phyloP scores from a whole-genome alignment of 2,113 vertebrate genomes.

The Microcebus jonahi region DNA sequence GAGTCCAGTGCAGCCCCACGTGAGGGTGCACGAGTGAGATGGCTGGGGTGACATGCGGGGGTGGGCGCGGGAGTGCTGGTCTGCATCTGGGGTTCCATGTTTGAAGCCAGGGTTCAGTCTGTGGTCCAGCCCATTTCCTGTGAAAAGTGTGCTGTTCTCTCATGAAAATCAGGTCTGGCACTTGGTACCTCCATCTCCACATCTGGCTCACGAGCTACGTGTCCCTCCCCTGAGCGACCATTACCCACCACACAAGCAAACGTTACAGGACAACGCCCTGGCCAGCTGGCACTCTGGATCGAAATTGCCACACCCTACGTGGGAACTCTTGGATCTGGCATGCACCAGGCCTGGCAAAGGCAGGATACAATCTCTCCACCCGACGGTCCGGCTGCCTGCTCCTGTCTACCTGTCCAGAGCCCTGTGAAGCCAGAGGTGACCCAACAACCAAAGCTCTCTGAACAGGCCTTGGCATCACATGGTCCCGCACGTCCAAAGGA shows the following conservation, averaged over 20 bases:
- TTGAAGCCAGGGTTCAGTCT: background rate
- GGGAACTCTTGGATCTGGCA: background rate
- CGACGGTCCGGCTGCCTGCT: background rate
- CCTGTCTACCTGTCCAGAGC: background rate
- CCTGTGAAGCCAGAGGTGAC: background rate
- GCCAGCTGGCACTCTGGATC: background rate
- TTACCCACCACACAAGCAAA: background rate
- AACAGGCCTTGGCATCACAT: background rate
- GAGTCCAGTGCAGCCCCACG: background rate
- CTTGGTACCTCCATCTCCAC: background rate
- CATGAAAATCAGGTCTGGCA: background rate
- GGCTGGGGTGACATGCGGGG: background rate
- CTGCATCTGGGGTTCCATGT: background rate
- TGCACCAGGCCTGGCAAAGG: background rate
- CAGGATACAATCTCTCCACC: background rate
- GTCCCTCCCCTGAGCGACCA: background rate
- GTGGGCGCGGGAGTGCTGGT: background rate
- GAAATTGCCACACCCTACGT: background rate
- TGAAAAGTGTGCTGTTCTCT: background rate
- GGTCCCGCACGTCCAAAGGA: background rate
- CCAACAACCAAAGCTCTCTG: background rate
- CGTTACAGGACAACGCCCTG: background rate
- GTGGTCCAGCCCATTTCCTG: background rate
- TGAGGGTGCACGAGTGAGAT: background rate
- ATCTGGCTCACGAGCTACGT: background rate